Conservation (phyloP, 2,113 vertebrate species). For the Haemorhous mexicanus region DNA sequence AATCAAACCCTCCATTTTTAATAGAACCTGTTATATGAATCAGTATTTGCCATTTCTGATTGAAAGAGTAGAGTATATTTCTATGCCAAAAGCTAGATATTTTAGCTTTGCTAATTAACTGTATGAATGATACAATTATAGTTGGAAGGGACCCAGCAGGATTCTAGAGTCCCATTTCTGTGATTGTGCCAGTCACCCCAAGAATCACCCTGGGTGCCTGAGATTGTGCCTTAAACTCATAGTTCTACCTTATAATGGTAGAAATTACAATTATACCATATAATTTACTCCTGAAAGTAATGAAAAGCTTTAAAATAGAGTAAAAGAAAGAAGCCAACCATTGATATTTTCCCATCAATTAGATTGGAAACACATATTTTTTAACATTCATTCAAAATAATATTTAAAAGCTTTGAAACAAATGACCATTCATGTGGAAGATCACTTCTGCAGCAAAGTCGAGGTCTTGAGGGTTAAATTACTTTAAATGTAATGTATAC, state of each 20-base stretch:
- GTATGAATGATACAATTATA: not conserved
- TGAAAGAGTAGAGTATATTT: not conserved
- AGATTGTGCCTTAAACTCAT: not conserved
- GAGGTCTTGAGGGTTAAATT: not conserved
- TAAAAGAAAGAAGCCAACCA: fast-evolving
- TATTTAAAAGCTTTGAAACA: not conserved
- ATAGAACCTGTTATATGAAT: not conserved
- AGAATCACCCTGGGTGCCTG: not conserved
- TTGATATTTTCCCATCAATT: not conserved
- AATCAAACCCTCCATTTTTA: not conserved
- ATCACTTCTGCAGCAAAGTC: not conserved
- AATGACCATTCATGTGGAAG: not conserved
- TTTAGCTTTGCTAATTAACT: not conserved
- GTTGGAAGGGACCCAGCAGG: not conserved
- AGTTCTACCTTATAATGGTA: not conserved
- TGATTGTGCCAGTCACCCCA: not conserved
- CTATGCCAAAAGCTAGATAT: not conserved
- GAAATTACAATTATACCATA: not conserved
- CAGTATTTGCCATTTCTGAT: not conserved
- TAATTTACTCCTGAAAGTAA: not conserved
- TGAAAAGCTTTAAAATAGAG: not conserved
- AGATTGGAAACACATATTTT: not conserved
- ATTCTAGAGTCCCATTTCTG: not conserved
- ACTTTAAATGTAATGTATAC: not conserved
- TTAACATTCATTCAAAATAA: not conserved